These are phyloP conservation scores for Hydractinia symbiolongicarpus DNA, from an alignment of 30 jellyfish, hydroid and myxozoan genomes.

Conservation along the genomic window DNA sequence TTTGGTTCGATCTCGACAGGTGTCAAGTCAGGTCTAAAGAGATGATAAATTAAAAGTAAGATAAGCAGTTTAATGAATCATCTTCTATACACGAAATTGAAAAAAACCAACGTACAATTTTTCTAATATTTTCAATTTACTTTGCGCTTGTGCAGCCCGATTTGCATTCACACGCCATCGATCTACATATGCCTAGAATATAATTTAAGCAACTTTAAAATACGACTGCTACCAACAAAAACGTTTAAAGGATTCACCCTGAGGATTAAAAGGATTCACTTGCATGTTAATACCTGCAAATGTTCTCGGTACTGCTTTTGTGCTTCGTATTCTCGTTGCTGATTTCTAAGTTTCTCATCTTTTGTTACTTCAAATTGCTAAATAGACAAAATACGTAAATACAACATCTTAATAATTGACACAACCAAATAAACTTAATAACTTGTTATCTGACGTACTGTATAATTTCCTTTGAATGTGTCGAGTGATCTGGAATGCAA, in stretches of 20 bases:
- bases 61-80: not conserved
- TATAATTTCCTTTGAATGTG: slow-evolving; percentile 88
- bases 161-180: slow-evolving; percentile 97
- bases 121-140: slow-evolving; percentile 89
- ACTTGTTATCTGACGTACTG: slow-evolving; percentile 38
- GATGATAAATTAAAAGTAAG: not conserved
- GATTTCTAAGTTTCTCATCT: slow-evolving; percentile 77
- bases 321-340: slow-evolving; percentile 97
- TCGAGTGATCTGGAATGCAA: slow-evolving; percentile 71
- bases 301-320: slow-evolving; percentile 96
- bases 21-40: slow-evolving; percentile 78
- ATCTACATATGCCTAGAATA: slow-evolving; percentile 76
- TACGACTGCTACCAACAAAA: not conserved
- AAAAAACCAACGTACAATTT: slow-evolving; percentile 60
- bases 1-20: slow-evolving; percentile 97
- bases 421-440: not conserved
- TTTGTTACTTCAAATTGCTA: slow-evolving; percentile 88
- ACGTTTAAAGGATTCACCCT: not conserved
- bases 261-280: not conserved
- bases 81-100: not conserved
- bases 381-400: not conserved
- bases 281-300: slow-evolving; percentile 65
- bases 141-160: slow-evolving; percentile 98
- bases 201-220: not conserved
- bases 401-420: not conserved